These are phyloP conservation scores for Pachydiplax longipennis DNA, from an alignment of 2,888 invertebrate genomes.

Conservation along the genomic window DNA sequence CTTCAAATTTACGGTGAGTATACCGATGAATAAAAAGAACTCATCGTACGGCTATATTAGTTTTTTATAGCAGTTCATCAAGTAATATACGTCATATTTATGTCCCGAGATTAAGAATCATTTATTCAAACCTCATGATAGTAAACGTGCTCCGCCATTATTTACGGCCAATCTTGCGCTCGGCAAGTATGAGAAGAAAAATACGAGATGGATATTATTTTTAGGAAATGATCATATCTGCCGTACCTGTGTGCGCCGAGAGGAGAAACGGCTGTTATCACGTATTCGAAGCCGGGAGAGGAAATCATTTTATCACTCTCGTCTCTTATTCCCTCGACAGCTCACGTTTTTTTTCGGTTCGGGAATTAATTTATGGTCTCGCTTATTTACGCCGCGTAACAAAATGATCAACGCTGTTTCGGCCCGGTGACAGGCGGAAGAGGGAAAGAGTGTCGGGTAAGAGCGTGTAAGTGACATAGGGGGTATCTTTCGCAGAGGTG, in stretches of 20 bases:
- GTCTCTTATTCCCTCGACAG: not conserved
- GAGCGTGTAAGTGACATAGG: not conserved
- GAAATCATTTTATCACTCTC: not conserved
- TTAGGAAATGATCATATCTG: not conserved
- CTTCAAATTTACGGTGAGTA: too few species aligned
- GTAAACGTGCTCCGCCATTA: too few species aligned
- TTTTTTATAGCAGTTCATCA: too few species aligned
- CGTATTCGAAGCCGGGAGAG: not conserved
- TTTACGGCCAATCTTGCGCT: too few species aligned
- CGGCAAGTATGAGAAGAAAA: too few species aligned
- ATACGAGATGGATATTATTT: too few species aligned
- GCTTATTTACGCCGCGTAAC: conserved; percentile 1
- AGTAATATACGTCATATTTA: too few species aligned
- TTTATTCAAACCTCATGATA: too few species aligned
- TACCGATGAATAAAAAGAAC: too few species aligned
- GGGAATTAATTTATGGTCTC: conserved; percentile 23
- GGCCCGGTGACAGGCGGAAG: not conserved
- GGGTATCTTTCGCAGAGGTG: not conserved
- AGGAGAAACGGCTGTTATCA: not conserved
- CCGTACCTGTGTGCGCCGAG: not conserved
- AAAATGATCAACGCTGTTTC: not conserved
- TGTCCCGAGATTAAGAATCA: too few species aligned
- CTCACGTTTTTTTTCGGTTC: conserved; percentile 5
- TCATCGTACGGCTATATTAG: too few species aligned
- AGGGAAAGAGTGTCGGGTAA: not conserved